Conservation (phyloP, 2,113 vertebrate species). For the Sialia sialis region DNA sequence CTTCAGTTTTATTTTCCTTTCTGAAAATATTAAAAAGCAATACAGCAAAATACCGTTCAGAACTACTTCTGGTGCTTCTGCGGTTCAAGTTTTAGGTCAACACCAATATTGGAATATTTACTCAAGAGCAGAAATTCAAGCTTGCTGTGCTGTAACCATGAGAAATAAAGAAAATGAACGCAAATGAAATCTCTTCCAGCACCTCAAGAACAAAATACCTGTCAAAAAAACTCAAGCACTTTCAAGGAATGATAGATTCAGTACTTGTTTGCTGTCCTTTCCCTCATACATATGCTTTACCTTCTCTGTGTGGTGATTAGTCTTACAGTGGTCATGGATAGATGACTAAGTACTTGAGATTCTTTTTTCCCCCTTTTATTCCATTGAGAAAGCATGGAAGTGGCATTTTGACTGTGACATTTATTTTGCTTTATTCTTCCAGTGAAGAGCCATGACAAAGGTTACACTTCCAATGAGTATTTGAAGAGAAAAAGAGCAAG, state of each 20-base stretch:
- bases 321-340: not conserved
- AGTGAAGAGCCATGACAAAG: not conserved
- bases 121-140: not conserved
- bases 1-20: not conserved
- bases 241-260: not conserved
- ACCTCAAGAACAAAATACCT: not conserved
- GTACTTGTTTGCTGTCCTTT: not conserved
- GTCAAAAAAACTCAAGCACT: not conserved
- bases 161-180: not conserved
- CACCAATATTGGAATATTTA: not conserved
- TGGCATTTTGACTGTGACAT: not conserved
- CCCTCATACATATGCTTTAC: not conserved
- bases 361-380: not conserved
- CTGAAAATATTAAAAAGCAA: not conserved
- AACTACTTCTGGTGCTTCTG: not conserved
- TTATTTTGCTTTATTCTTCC: not conserved
- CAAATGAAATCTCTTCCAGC: not conserved
- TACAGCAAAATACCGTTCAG: not conserved
- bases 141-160: not conserved
- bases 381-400: not conserved
- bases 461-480: not conserved
- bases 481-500: not conserved
- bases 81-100: not conserved
- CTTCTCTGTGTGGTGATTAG: not conserved
- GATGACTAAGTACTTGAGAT: not conserved